Evolutionary conservation across 2,113 vertebrate species (phyloP).

Genomic region (Grallaria varia): DNA sequence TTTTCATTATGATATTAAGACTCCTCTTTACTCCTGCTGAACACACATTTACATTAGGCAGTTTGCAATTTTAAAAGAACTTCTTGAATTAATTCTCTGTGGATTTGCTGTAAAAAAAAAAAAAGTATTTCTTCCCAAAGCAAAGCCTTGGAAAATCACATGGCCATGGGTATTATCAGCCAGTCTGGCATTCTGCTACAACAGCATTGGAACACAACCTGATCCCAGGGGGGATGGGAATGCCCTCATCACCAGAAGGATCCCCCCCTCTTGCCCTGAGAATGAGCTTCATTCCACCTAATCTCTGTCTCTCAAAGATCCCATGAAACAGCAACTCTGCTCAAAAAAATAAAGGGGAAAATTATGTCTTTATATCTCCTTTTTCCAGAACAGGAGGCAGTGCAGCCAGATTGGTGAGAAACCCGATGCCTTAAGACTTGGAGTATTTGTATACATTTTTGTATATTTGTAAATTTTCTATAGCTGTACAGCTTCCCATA

Average conservation of each 20-base stretch:
- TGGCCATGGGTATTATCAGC: neutral
- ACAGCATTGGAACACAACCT: neutral
- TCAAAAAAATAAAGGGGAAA: neutral
- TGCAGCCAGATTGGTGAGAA: rapidly evolving
- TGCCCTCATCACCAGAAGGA: neutral
- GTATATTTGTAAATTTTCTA: too few species aligned
- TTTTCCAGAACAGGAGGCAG: neutral
- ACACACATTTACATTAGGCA: neutral
- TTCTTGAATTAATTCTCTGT: neutral
- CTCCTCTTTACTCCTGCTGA: neutral
- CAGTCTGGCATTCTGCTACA: neutral
- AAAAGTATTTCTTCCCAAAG: neutral
- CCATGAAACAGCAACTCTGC: neutral
- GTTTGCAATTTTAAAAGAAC: neutral
- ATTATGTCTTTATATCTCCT: too few species aligned
- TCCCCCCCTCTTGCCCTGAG: neutral
- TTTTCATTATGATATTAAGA: neutral
- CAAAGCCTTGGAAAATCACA: neutral
- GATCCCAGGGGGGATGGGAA: neutral
- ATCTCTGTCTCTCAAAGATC: neutral
- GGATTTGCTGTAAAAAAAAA: neutral
- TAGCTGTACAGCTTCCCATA: too few species aligned
- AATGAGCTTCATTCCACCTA: neutral
- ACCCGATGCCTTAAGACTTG: too few species aligned
- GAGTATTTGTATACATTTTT: too few species aligned